phyloP scores from a whole-genome alignment of 2,113 vertebrate genomes.

The Ceuthmochares aereus region DNA sequence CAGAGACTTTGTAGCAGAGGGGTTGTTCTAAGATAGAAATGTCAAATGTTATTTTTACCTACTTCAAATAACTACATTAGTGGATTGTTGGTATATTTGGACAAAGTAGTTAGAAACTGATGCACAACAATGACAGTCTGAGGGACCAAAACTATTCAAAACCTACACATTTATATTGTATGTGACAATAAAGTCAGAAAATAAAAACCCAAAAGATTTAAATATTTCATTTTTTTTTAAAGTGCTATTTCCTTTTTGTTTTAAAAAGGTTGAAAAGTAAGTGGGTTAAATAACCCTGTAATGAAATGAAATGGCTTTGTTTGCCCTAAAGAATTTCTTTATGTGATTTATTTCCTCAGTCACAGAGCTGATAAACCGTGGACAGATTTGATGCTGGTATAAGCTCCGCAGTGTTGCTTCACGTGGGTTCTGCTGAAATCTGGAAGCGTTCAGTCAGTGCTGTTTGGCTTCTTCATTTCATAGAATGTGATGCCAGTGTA shows the following conservation, averaged over 20 bases:
- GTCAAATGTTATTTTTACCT: neutral
- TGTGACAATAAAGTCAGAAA: constrained; percentile 5
- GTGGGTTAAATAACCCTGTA: constrained; percentile 29
- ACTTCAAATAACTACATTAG: neutral
- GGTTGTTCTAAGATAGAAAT: neutral
- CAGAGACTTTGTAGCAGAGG: neutral
- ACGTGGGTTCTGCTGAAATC: neutral
- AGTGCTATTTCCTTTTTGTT: constrained; percentile 48
- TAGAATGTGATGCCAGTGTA: constrained; percentile 8
- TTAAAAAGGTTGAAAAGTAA: constrained; percentile 36
- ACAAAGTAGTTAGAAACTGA: neutral
- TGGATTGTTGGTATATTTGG: neutral
- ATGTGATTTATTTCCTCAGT: neutral
- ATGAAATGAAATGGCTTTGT: neutral
- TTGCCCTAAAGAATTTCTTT: neutral
- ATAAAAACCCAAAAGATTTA: neutral
- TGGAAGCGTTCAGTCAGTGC: neutral
- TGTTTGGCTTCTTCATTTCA: neutral
- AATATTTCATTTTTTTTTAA: neutral
- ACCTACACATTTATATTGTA: neutral
- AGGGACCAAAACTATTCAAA: constrained; percentile 41
- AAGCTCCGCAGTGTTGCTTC: neutral
- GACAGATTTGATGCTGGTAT: neutral
- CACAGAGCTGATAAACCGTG: neutral
- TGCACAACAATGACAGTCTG: neutral